Percentiles rank a stretch among this genome's conserved stretches.
Evolutionary conservation across 2,888 invertebrate species (phyloP).

Genomic region (Acholoe squamosa): DNA sequence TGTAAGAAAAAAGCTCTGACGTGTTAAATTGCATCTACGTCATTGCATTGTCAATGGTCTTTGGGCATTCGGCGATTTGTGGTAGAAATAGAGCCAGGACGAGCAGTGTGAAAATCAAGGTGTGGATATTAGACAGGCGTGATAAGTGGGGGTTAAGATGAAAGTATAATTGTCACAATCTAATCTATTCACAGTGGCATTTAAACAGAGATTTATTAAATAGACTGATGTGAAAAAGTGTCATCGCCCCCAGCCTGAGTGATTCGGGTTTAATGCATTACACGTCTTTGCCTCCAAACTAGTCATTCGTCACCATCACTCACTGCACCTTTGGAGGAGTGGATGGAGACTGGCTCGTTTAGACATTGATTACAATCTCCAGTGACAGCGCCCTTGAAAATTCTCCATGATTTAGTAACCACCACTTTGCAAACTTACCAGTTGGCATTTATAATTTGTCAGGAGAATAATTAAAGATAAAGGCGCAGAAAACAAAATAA

Average conservation of each 20-base stretch:
- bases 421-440: background rate
- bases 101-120: background rate
- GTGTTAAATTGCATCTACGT: too few species aligned
- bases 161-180: background rate
- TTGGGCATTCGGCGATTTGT: too few species aligned
- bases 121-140: background rate
- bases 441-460: conserved; percentile 3
- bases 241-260: background rate
- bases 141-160: background rate
- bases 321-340: background rate
- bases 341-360: background rate
- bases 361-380: background rate
- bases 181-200: background rate
- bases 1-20: too few species aligned
- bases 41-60: too few species aligned
- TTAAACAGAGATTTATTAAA: background rate
- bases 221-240: background rate
- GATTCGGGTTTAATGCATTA: conserved; percentile 8
- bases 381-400: background rate
- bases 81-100: too few species aligned
- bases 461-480: background rate
- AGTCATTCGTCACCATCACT: background rate
- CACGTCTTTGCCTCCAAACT: background rate
- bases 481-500: background rate
- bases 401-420: background rate